Evolutionary conservation across 2,797 vertebrate genomes (phyloP), one percentile per base, ranked within the genome.

Genomic region (Manis crassicaudata): DNA sequence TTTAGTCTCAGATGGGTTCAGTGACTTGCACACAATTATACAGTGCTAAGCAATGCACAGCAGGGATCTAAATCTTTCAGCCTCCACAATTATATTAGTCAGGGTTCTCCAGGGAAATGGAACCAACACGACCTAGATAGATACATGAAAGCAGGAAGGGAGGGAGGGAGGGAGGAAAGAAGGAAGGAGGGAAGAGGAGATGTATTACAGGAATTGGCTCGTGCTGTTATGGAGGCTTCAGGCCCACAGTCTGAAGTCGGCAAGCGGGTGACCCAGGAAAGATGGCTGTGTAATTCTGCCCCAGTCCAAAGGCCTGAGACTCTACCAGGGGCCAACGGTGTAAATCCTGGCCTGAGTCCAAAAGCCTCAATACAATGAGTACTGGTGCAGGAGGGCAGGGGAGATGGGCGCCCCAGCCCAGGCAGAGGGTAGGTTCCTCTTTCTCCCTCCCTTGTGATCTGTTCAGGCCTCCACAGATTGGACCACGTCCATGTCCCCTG

Each of bases 261-360:
- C 50, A 27, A 8, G 56, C 52, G 8, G 40, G n/a, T 29, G 54
- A 37, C 9, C 13, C 6, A 6, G 21, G 60, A 21, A 3, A 16
- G 23, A 21, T 11, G 2, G 21, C 7, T 56, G 23, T 8, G 25
- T 37, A 0, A 8, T 6, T 37, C 67, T 4, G 14, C 12, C 37
- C 18, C 4, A 11, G 21, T 10, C 35, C 1, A 5, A 32, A 54
- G 52, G 29, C 29, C 37, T 35, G 37, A 12, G 50, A 25, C 60
- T 25, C 3, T 0, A 4, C 3, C 0, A 4, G 11, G 75, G 60
- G 6, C 35, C 6, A 9, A 9, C 11, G 43, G 72, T n/a, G 32
- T 10, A 7, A 3, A 6, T 23, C 62, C 37, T 21, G 62, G 29
- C 29, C 52, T 23, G 82, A 77, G 73, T 79, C 43, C 46, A 17